Evolutionary conservation across 2,797 vertebrate genomes (phyloP).

Genomic region (Pipistrellus pygmaeus): DNA sequence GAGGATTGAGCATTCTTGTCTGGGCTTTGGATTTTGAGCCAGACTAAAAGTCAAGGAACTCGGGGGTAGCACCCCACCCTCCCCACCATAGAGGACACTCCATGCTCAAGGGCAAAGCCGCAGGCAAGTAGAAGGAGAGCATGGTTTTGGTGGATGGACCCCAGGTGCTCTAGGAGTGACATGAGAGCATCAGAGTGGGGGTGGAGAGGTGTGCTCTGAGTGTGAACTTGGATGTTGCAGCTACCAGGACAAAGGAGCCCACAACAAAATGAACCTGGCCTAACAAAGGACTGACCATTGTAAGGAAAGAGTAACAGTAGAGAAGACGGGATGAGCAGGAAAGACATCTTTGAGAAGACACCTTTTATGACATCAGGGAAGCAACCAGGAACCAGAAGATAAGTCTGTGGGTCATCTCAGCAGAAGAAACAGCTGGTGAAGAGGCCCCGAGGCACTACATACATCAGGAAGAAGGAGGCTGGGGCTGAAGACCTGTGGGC

Average conservation of each 20-base stretch:
- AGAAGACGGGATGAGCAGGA: not conserved
- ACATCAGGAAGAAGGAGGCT: not conserved
- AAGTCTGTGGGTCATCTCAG: not conserved
- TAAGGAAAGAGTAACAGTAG: rapidly evolving
- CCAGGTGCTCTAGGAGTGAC: rapidly evolving
- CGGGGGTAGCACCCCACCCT: too few relatives aligned
- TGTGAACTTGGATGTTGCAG: too few relatives aligned
- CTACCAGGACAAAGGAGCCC: not conserved
- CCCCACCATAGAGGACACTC: too few relatives aligned
- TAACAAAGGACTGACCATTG: not conserved
- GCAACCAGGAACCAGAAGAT: not conserved
- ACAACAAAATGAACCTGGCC: not conserved
- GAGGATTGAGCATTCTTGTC: not conserved
- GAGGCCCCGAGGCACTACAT: not conserved
- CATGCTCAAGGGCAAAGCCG: not conserved
- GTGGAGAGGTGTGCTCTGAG: rapidly evolving
- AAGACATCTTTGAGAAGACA: not conserved
- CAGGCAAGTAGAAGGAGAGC: not conserved
- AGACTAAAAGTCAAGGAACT: not conserved
- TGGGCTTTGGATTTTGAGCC: too few relatives aligned
- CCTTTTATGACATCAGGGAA: not conserved
- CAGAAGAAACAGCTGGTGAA: not conserved
- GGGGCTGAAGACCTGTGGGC: not conserved
- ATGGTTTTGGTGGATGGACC: not conserved
- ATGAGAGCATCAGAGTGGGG: rapidly evolving